Percentiles rank a stretch among this genome's conserved stretches.
phyloP scores from a whole-genome alignment of 2,888 invertebrate genomes.

The Endotricha flammealis region DNA sequence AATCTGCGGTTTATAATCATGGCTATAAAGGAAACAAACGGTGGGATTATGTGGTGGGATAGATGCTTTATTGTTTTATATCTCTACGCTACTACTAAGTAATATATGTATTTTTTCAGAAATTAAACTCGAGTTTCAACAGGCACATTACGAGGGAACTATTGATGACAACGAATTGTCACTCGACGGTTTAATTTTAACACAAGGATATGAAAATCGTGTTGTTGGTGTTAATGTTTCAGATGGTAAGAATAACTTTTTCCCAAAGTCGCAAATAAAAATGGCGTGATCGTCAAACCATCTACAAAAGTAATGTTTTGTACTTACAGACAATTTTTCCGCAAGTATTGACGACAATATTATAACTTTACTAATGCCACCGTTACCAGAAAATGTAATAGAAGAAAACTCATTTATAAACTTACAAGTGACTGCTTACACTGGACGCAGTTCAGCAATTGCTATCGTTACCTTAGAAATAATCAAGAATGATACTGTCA shows the following conservation, averaged over 20 bases:
- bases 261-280: too few relatives aligned
- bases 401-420: conserved; percentile 40
- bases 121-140: conserved; percentile 39
- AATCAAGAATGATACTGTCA: conserved; percentile 47
- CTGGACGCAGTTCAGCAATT: conserved; percentile 29
- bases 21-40: too few relatives aligned
- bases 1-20: too few relatives aligned
- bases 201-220: conserved; percentile 39
- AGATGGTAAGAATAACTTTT: too few relatives aligned
- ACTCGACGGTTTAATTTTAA: conserved; percentile 32
- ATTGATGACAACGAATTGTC: conserved; percentile 40
- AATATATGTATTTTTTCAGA: conserved; percentile 34
- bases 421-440: conserved; percentile 39
- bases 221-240: conserved; percentile 26
- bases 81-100: too few relatives aligned
- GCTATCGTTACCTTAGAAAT: conserved; percentile 48
- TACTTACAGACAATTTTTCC: conserved; percentile 28
- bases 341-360: conserved; percentile 28
- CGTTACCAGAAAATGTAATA: conserved; percentile 34
- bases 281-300: too few relatives aligned
- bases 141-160: conserved; percentile 38
- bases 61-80: too few relatives aligned
- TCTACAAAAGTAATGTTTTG: neutral
- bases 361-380: conserved; percentile 39
- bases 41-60: too few relatives aligned